Conservation (phyloP, 2,888 invertebrate species). For the Anarsia innoxiella region DNA sequence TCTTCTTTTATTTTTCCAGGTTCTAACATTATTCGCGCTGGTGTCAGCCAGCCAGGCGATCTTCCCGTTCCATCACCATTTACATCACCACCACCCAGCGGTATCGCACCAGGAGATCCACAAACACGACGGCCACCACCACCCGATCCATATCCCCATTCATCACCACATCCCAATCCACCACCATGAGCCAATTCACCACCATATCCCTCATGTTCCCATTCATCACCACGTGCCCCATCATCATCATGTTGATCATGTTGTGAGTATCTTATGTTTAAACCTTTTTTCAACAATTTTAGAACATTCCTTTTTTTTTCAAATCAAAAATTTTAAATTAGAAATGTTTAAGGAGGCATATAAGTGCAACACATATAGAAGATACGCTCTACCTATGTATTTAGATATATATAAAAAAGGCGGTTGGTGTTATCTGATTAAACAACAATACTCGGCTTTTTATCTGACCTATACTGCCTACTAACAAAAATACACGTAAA, state of each 20-base stretch:
- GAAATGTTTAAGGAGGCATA: too few species aligned
- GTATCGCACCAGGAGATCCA: constrained; percentile 60
- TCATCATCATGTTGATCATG: constrained; percentile 23
- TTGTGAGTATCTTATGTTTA: too few species aligned
- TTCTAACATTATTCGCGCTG: constrained; percentile 39
- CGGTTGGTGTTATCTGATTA: too few species aligned
- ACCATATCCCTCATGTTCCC: constrained; percentile 18
- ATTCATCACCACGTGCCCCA: constrained; percentile 4
- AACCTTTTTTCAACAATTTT: too few species aligned
- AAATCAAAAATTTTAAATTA: too few species aligned
- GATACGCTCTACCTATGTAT: too few species aligned
- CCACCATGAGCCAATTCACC: constrained; percentile 39
- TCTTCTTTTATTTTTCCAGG: constrained; percentile 33
- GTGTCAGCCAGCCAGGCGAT: constrained; percentile 54
- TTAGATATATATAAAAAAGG: too few species aligned
- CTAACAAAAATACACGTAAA: too few species aligned
- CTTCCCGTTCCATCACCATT: constrained; percentile 49
- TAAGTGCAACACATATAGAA: too few species aligned
- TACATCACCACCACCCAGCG: constrained; percentile 46
- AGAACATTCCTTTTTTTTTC: too few species aligned
- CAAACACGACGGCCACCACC: constrained; percentile 53
- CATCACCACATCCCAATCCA: constrained; percentile 40
- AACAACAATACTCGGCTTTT: too few species aligned
- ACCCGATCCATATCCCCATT: constrained; percentile 32
- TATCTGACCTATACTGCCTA: too few species aligned